phyloP scores from a whole-genome alignment of 2,797 vertebrate species.

The Sebastes taczanowskii region DNA sequence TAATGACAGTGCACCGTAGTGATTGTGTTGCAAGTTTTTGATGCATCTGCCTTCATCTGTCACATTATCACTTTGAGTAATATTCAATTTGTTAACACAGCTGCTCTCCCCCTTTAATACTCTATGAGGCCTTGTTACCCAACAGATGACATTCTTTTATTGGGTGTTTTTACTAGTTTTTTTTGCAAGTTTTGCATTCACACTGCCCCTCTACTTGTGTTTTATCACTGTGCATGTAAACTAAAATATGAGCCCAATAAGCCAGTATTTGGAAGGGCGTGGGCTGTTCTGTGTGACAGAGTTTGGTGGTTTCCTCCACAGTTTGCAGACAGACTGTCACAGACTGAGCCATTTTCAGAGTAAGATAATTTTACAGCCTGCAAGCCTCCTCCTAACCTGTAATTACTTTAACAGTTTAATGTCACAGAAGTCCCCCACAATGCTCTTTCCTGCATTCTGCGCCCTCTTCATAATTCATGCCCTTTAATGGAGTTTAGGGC shows the following conservation, averaged over 20 bases:
- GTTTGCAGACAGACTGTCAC: conserved; percentile 53
- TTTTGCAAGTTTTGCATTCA: neutral
- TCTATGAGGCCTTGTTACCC: neutral
- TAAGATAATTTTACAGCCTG: conserved; percentile 56
- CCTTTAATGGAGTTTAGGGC: conserved; percentile 60
- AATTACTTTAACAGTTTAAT: conserved; percentile 79
- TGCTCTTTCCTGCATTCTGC: conserved; percentile 41
- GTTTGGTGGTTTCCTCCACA: conserved; percentile 32
- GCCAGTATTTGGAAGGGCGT: conserved; percentile 43
- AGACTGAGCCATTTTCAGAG: conserved; percentile 45
- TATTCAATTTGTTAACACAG: neutral
- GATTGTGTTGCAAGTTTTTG: neutral
- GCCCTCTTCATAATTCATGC: conserved; percentile 65
- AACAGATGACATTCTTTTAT: neutral
- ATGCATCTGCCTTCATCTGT: neutral
- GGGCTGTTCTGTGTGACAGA: conserved; percentile 32
- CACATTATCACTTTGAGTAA: neutral
- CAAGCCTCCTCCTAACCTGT: conserved; percentile 54
- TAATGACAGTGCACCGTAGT: neutral
- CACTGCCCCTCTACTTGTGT: neutral
- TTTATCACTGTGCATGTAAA: conserved; percentile 15
- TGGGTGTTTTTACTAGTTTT: neutral
- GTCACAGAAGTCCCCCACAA: conserved; percentile 64
- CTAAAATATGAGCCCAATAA: conserved; percentile 28
- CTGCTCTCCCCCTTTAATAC: neutral